Base-by-base conservation (phyloP, 2,888 invertebrate genomes). In the Cynaeus angustus region DNA sequence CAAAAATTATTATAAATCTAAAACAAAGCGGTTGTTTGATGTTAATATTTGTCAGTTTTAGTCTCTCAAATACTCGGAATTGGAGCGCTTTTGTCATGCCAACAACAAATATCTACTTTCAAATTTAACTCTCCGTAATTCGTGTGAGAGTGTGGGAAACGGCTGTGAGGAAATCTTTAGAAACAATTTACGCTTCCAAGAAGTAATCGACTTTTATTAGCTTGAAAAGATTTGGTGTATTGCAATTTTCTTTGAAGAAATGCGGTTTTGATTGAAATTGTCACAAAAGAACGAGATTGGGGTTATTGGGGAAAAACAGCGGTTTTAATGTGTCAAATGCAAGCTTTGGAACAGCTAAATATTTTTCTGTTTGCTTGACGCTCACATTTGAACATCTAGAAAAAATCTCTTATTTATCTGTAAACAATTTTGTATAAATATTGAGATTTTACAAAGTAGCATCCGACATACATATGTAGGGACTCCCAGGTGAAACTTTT, bases 221-320 rank as follows among this genome's bases (percentile, higher is more conserved):
- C 37, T 16, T 59, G 61, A 61, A 61, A 59, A 59, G 61, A 61
- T 48, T 61, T 46, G 33, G 33, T 59, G 59, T 59, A 59, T 59
- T 46, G 45, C 59, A 28, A 59, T 59, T 59, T 59, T 37, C 48
- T 10, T 10, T 10, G 37, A 8, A 33, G 50, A 48, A 61, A 61
- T 48, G 48, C 50, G 48, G 33, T 61, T 50, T 48, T 61, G 61
- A 61, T 61, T 61, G 61, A 61, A 59, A 61, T 48, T 61, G 61
- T 61, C 61, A 61, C 61, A 61, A 61, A 50, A 61, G 61, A 38
- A 50, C n/a, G 26, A 50, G 59, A 61, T 61, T 61, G 33, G 33
- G n/a, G 33, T 33, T 33, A 33, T 12, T 33, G 46, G 28, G 48
- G 37, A 16, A 26, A 48, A 50, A 37, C 61, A 50, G 8, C 50